These are phyloP conservation scores for Sialia sialis DNA, from an alignment of 2,113 vertebrate genomes.

Conservation along the genomic window DNA sequence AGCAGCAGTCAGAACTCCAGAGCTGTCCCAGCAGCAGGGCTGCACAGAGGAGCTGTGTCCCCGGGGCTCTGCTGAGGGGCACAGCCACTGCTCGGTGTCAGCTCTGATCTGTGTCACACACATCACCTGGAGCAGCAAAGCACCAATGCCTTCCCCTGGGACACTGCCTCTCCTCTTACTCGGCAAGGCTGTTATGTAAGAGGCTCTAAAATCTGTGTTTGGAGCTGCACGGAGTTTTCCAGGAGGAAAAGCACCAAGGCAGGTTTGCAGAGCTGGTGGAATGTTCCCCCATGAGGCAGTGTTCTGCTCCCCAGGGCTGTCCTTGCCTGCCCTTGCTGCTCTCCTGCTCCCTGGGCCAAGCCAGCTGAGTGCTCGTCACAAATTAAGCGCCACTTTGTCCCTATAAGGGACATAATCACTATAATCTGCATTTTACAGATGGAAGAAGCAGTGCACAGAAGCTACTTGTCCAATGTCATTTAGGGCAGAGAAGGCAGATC, in stretches of 20 bases:
- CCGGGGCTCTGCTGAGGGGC: rapidly evolving
- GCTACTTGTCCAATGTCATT: constrained; percentile 1
- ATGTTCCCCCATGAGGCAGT: rapidly evolving
- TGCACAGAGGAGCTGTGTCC: rapidly evolving
- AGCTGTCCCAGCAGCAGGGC: background rate
- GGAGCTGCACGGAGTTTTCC: background rate
- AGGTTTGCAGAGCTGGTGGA: background rate
- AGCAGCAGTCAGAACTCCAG: background rate
- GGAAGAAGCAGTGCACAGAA: background rate
- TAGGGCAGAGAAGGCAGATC: background rate
- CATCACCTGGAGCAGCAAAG: rapidly evolving
- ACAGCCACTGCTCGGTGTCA: rapidly evolving
- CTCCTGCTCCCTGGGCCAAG: background rate
- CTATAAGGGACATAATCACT: background rate
- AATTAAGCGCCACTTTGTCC: background rate
- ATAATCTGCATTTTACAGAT: background rate
- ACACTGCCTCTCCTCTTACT: rapidly evolving
- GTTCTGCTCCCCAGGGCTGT: background rate
- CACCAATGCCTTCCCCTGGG: background rate
- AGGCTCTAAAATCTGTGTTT: background rate
- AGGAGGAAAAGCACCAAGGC: background rate
- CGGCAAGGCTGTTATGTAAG: background rate
- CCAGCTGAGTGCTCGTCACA: rapidly evolving
- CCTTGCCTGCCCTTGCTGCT: background rate
- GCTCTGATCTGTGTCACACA: background rate